These are phyloP conservation scores for Mixornis gularis DNA, from an alignment of 2,113 vertebrate genomes.

Conservation along the genomic window DNA sequence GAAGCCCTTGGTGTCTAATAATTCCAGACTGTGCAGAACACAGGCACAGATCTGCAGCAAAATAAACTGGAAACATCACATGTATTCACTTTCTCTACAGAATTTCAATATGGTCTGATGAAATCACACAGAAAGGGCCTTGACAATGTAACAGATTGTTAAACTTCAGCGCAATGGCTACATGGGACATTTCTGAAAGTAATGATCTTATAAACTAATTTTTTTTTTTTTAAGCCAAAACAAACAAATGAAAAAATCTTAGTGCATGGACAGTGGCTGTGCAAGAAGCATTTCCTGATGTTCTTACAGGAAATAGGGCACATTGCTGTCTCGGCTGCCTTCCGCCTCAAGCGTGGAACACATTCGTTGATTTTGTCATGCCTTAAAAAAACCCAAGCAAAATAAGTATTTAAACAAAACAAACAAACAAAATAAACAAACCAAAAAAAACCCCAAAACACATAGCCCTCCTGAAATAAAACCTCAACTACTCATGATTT, in stretches of 20 bases:
- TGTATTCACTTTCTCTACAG: not conserved
- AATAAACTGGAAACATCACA: not conserved
- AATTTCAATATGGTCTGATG: not conserved
- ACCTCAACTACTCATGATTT: not conserved
- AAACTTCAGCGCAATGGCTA: not conserved
- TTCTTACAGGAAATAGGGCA: not conserved
- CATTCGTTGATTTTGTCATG: not conserved
- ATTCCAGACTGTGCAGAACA: not conserved
- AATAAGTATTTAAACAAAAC: not conserved
- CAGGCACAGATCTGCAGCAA: not conserved
- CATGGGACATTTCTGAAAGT: not conserved
- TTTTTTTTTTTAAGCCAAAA: not conserved
- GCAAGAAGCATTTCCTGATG: not conserved
- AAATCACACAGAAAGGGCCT: not conserved
- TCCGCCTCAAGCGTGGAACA: not conserved
- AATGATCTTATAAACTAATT: not conserved
- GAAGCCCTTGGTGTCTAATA: not conserved
- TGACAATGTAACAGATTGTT: not conserved
- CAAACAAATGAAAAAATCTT: not conserved
- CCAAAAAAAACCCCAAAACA: not conserved
- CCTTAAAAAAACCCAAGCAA: not conserved
- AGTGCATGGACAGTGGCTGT: not conserved
- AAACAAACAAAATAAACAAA: not conserved
- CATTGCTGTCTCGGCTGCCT: not conserved
- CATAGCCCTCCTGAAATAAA: not conserved